Percentiles rank a stretch among this genome's conserved stretches.
Conservation (phyloP, 2,797 vertebrate genomes). For the Vespertilio murinus region DNA sequence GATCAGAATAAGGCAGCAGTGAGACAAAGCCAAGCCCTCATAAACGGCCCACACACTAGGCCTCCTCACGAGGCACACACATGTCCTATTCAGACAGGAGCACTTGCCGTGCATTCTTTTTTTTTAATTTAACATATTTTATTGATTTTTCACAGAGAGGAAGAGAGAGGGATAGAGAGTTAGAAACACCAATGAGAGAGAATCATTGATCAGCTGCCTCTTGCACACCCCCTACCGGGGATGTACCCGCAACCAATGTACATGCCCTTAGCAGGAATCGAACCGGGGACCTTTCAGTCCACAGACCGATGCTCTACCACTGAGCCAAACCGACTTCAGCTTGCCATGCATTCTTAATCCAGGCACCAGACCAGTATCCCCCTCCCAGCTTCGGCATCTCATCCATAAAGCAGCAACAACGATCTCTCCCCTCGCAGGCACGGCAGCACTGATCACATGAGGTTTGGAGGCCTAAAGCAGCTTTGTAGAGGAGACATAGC, state of each 20-base stretch:
- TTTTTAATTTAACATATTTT: too few relatives aligned
- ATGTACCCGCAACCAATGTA: too few relatives aligned
- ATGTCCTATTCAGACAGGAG: not conserved
- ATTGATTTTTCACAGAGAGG: too few relatives aligned
- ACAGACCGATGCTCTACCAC: too few relatives aligned
- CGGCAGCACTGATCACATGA: not conserved
- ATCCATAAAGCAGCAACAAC: not conserved
- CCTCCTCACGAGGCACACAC: not conserved
- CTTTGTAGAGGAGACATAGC: not conserved
- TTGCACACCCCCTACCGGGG: too few relatives aligned
- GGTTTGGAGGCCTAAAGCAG: not conserved
- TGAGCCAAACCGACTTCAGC: too few relatives aligned
- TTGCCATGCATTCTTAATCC: not conserved
- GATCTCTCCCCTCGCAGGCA: not conserved
- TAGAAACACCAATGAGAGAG: too few relatives aligned
- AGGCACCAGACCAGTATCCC: not conserved
- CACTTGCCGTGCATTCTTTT: not conserved
- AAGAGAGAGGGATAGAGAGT: too few relatives aligned
- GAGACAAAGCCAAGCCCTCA: not conserved
- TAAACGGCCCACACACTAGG: not conserved
- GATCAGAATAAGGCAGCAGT: not conserved
- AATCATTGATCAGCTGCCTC: too few relatives aligned
- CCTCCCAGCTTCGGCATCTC: not conserved
- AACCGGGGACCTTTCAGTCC: too few relatives aligned
- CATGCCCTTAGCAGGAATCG: too few relatives aligned